phyloP scores from a whole-genome alignment of 2,113 vertebrate species.

The Hypanus sabinus region DNA sequence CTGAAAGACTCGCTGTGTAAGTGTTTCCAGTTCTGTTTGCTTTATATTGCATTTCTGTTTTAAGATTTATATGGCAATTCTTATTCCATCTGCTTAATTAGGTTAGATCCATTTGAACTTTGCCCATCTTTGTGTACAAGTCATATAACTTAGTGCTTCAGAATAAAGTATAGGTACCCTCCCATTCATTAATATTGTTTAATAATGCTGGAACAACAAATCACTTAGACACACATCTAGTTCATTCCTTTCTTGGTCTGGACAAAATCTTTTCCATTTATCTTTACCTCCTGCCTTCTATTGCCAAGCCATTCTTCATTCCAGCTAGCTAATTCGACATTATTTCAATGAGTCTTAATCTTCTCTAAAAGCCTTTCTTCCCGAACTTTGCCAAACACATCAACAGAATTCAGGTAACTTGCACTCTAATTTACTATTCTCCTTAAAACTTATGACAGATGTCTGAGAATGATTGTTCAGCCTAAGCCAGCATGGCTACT shows the following conservation, averaged over 20 bases:
- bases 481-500: background rate
- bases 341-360: background rate
- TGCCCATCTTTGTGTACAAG: background rate
- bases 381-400: background rate
- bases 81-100: background rate
- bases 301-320: background rate
- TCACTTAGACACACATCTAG: background rate
- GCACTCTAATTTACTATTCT: background rate
- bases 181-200: background rate
- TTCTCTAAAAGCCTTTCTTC: background rate
- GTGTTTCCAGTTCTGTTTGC: background rate
- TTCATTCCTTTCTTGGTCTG: background rate
- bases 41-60: background rate
- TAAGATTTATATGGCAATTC: background rate
- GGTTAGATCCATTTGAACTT: background rate
- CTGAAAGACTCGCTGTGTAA: background rate
- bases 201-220: background rate
- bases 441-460: background rate
- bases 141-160: background rate
- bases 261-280: background rate
- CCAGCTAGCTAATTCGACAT: background rate
- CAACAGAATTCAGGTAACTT: background rate
- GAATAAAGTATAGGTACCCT: background rate
- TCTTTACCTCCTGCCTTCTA: background rate
- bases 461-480: background rate